Percentiles rank a stretch among this genome's conserved stretches.
phyloP scores from a whole-genome alignment of 2,888 invertebrate species.

The Aphrophora alni region DNA sequence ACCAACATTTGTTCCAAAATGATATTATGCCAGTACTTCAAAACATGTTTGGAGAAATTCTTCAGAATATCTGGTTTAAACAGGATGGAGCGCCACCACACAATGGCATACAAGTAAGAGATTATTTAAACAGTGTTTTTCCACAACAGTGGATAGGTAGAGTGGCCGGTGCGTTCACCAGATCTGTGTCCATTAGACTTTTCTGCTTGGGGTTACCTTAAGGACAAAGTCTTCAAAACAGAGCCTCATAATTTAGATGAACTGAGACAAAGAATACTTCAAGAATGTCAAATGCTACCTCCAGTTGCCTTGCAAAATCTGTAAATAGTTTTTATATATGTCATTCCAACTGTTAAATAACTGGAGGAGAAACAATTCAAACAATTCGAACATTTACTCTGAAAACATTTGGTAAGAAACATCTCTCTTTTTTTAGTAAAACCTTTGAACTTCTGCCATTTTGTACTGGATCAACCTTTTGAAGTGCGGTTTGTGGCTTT shows the following conservation, averaged over 20 bases:
- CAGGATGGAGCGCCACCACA: neutral
- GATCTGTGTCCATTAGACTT: conserved; percentile 18
- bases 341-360: conserved; percentile 16
- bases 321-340: conserved; percentile 7
- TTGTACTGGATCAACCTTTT: conserved; percentile 3
- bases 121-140: conserved; percentile 18
- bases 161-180: neutral
- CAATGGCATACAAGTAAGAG: neutral
- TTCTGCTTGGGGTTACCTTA: conserved; percentile 10
- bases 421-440: neutral
- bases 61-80: conserved; percentile 23
- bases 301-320: neutral
- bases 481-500: neutral
- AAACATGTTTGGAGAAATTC: conserved; percentile 18
- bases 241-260: conserved; percentile 14
- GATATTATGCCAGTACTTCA: conserved; percentile 12
- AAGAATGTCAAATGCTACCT: conserved; percentile 1
- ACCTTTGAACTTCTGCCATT: conserved; percentile 8
- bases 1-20: conserved; percentile 25
- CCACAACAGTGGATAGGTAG: conserved; percentile 19
- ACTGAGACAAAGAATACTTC: conserved; percentile 21
- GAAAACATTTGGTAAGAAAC: no score
- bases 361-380: neutral
- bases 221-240: conserved; percentile 20
- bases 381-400: neutral